phyloP scores from a whole-genome alignment of 2,113 vertebrate species.

The Platysternon megacephalum region DNA sequence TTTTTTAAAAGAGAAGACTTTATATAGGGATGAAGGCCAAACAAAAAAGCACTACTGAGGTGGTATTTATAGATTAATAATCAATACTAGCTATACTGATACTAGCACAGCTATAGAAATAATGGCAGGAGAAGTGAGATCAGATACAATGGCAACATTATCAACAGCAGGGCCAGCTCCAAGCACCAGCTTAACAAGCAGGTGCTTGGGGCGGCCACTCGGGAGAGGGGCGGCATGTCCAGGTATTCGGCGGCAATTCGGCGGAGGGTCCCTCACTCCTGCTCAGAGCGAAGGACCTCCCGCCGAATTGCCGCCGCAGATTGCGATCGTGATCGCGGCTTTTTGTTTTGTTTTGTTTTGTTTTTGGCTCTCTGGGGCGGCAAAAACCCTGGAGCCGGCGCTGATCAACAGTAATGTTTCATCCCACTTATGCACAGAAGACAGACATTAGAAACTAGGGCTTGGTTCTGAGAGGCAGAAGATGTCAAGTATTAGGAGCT shows the following conservation, averaged over 20 bases:
- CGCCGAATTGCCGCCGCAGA: too few species aligned
- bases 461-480: background rate
- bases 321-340: too few species aligned
- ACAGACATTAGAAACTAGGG: background rate
- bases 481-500: background rate
- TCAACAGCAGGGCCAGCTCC: too few species aligned
- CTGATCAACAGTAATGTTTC: rapidly evolving
- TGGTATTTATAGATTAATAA: background rate
- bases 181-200: too few species aligned
- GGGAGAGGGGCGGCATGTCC: too few species aligned
- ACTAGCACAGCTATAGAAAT: background rate
- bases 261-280: too few species aligned
- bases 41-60: background rate
- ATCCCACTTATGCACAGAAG: background rate
- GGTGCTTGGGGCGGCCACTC: too few species aligned
- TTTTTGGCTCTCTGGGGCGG: too few species aligned
- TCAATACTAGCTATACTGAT: background rate
- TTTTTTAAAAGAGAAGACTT: rapidly evolving
- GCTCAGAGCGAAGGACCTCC: too few species aligned
- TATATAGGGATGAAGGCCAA: background rate
- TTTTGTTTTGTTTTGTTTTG: too few species aligned
- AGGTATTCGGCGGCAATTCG: too few species aligned
- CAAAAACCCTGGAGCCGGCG: too few species aligned
- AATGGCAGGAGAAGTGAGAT: background rate
- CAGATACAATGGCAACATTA: rapidly evolving